A percentile compares a stretch with the other conserved stretches of the same genome.
Evolutionary conservation across 2,113 vertebrate species (phyloP).

Genomic region (Columba janthina): DNA sequence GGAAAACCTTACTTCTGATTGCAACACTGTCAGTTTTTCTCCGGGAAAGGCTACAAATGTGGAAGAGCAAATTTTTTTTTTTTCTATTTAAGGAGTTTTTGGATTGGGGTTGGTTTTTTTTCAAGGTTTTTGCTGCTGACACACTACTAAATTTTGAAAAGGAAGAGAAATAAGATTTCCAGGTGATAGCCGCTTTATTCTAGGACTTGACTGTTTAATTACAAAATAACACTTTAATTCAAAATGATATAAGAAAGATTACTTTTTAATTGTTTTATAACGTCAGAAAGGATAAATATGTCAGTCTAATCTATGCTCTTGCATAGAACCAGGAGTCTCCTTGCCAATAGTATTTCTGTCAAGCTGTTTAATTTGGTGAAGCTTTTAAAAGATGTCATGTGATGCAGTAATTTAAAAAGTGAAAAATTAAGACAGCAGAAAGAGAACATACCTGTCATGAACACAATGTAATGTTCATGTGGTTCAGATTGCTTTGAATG

Average conservation of each 20-base stretch:
- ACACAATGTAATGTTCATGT: not conserved
- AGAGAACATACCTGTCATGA: not conserved
- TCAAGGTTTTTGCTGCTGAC: not conserved
- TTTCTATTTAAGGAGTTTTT: not conserved
- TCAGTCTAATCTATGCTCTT: not conserved
- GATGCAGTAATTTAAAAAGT: not conserved
- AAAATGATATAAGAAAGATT: not conserved
- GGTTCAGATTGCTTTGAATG: not conserved
- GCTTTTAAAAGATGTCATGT: constrained; percentile 6
- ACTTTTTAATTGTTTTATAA: constrained; percentile 10
- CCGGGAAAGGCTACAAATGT: not conserved
- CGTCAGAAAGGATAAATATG: constrained; percentile 32
- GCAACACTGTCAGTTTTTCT: not conserved
- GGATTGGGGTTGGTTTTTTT: not conserved
- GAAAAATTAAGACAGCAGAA: not conserved
- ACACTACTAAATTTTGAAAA: not conserved
- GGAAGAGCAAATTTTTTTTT: not conserved
- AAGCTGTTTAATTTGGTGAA: constrained; percentile 20
- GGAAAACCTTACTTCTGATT: not conserved
- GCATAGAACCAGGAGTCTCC: not conserved
- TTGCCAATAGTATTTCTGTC: constrained; percentile 16
- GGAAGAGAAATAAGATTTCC: not conserved
- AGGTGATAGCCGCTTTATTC: not conserved
- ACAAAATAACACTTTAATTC: not conserved
- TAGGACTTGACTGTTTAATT: constrained; percentile 8